Base-by-base conservation (phyloP, 2,113 vertebrate species). In the Alces alces region DNA sequence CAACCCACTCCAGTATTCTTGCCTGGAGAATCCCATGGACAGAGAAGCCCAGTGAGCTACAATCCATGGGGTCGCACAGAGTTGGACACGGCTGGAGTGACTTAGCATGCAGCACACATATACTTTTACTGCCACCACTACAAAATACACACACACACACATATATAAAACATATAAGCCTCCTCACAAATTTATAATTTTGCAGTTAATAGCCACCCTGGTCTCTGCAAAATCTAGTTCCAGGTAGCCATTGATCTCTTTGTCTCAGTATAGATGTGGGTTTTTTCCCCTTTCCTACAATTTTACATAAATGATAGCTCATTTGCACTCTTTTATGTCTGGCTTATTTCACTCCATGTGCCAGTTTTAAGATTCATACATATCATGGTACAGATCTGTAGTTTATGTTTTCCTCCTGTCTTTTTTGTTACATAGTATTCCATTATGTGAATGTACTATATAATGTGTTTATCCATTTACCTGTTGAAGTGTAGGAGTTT, bases 61-160 rank as follows among this genome's bases (percentile, higher is more conserved):
- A 73, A 2, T 73, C n/a, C 5, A 0, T 70, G 19, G 19, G 19
- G 5, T 39, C 0, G 2, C 66, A 36, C 17, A 70, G 66, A 39
- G 66, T 2, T 73, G 66, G n/a, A 25, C n/a, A 73, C 19, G 0
- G n/a, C 66, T 73, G 66, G 39, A 23, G 19, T 73, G n/a, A 73
- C n/a, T 39, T 73, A 39, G 19, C n/a, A 73, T 21, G 11, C 66
- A 39, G 23, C n/a, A 73, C 10, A 73, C 10, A 28, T 73, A 23
- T 17, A 30, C 23, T 84, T 89, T 80, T 80, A 73, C 52, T 76
- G 39, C 14, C 10, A 54, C 9, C 4, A 58, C 47, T 28, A 52
- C 11, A n/a, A n/a, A n/a, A n/a, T n/a, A n/a, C 12, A 50, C 47
- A 50, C 47, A 50, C 47, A 50, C 47, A 50, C 47, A 50, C 1